Evolutionary conservation across 2,797 vertebrate species (phyloP).

Genomic region (Euthynnus affinis): DNA sequence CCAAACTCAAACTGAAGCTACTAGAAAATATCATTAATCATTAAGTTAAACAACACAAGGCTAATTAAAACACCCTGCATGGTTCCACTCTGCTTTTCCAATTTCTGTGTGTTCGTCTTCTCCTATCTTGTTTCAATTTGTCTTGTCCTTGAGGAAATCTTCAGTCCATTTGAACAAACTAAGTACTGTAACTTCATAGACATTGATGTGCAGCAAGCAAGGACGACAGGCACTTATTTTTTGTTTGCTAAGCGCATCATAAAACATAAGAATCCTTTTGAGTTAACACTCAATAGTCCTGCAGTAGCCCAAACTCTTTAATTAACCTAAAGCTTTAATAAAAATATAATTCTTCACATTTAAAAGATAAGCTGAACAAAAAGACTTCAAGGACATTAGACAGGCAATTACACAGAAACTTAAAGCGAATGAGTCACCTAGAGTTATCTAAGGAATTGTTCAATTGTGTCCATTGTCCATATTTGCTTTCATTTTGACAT

Average conservation of each 20-base stretch:
- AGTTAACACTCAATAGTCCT: not conserved
- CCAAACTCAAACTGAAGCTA: not conserved
- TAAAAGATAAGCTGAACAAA: not conserved
- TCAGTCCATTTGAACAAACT: not conserved
- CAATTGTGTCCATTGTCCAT: too few relatives aligned
- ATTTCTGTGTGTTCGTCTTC: not conserved
- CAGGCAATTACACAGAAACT: not conserved
- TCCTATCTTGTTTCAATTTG: not conserved
- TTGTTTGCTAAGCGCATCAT: not conserved
- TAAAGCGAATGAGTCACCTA: too few relatives aligned
- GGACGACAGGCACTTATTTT: not conserved
- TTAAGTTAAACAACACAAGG: not conserved
- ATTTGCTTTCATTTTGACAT: too few relatives aligned
- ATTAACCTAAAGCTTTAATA: not conserved
- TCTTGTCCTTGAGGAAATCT: conserved; percentile 20
- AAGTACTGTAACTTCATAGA: not conserved
- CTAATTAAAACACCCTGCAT: conserved; percentile 10
- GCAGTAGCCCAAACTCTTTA: not conserved
- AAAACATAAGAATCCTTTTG: not conserved
- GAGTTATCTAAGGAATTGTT: too few relatives aligned
- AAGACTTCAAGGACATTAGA: not conserved
- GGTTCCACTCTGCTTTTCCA: not conserved
- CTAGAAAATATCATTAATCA: conserved; percentile 26
- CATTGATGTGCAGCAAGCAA: not conserved
- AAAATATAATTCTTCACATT: not conserved